Conservation (phyloP, 1,140 invertebrate species). For the Eubasilissa regina region DNA sequence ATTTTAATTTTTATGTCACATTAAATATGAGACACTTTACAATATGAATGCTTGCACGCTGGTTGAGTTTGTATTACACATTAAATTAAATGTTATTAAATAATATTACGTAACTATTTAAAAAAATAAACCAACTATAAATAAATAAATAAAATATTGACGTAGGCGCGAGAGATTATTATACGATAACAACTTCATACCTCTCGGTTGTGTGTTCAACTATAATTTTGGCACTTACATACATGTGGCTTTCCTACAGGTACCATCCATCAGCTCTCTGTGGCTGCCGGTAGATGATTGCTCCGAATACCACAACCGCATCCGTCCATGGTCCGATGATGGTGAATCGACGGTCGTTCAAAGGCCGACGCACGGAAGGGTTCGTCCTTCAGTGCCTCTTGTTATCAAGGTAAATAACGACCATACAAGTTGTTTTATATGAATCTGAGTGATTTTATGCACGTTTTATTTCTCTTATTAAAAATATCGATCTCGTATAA, state of each 20-base stretch:
- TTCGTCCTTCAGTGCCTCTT: neutral
- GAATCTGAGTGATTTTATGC: too few relatives aligned
- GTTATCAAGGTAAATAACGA: neutral
- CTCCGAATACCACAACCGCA: constrained; percentile 2
- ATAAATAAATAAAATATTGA: neutral
- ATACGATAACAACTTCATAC: too few relatives aligned
- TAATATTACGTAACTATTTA: too few relatives aligned
- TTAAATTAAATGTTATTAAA: too few relatives aligned
- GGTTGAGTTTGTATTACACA: too few relatives aligned
- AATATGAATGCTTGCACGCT: too few relatives aligned
- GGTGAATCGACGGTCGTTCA: constrained; percentile 8
- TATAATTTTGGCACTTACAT: neutral
- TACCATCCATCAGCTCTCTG: neutral
- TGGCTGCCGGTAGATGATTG: constrained; percentile 13
- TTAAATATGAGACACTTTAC: too few relatives aligned
- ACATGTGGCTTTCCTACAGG: too few relatives aligned
- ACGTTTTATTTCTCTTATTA: too few relatives aligned
- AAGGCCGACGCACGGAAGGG: neutral
- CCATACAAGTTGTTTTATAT: neutral
- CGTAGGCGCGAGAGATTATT: neutral
- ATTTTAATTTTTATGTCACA: too few relatives aligned
- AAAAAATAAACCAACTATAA: too few relatives aligned
- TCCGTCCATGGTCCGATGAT: neutral
- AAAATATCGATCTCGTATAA: too few relatives aligned
- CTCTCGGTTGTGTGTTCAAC: neutral